A percentile compares a stretch with the other conserved stretches of the same genome.
Conservation (phyloP, 2,888 invertebrate genomes). For the Cryptocephalus primarius region DNA sequence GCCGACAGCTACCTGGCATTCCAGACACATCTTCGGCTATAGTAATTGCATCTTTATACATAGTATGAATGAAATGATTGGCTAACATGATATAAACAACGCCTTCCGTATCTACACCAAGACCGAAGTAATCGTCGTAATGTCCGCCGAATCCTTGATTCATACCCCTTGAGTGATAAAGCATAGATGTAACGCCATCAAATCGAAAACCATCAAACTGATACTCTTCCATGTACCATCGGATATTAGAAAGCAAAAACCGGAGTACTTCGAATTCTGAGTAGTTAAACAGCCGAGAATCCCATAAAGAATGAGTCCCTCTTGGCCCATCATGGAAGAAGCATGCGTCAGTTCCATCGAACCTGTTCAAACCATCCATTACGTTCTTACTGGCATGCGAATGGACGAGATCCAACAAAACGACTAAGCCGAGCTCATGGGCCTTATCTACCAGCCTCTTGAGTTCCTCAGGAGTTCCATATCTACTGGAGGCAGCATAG, state of each 20-base stretch:
- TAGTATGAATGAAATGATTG: conserved; percentile 75
- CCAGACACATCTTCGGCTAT: conserved; percentile 99
- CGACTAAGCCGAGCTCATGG: conserved; percentile 77
- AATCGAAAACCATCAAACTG: conserved; percentile 97
- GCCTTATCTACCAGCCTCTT: conserved; percentile 90
- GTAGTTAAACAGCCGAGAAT: conserved; percentile 87
- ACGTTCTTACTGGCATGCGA: conserved; percentile 99
- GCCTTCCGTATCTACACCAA: conserved; percentile 94
- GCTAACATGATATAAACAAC: conserved; percentile 89
- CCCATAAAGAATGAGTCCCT: conserved; percentile 92
- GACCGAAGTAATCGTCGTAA: conserved; percentile 94
- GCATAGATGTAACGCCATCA: conserved; percentile 97
- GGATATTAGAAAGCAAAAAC: conserved; percentile 92
- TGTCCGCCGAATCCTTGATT: conserved; percentile 67
- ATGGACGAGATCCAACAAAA: conserved; percentile 93
- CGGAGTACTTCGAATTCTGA: conserved; percentile 74
- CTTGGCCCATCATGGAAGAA: conserved; percentile 88
- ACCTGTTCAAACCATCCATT: conserved; percentile 90
- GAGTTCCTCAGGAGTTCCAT: conserved; percentile 90
- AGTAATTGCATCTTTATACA: conserved; percentile 70
- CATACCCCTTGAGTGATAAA: conserved; percentile 88
- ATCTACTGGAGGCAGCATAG: conserved; percentile 92
- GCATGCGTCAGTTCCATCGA: conserved; percentile 69
- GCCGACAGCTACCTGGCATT: conserved; percentile 94
- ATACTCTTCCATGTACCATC: conserved; percentile 97